Evolutionary conservation across 2,888 invertebrate species (phyloP), one percentile per base, ranked within the genome.

Genomic region (Rhorus exstirpatorius): DNA sequence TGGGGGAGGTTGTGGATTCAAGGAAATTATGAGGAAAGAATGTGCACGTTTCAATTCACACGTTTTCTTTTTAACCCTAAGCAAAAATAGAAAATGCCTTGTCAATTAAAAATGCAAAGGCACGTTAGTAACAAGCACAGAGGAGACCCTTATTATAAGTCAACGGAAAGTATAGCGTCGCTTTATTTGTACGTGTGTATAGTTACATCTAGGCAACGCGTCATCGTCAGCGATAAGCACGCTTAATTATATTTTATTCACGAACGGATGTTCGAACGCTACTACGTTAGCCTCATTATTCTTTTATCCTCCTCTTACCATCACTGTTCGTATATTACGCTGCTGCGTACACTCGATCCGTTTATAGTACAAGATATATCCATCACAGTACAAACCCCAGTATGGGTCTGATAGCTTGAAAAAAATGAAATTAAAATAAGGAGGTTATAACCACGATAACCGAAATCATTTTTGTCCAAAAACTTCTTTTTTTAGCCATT

Each of bases 161-260:
- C n/a, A 1, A n/a, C 3, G 14, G 44, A 44, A 44, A 44, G 12
- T 44, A 44, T 12, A 44, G n/a, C 12, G 12, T 10, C n/a, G 3
- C n/a, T 44, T 1, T n/a, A 12, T n/a, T 12, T 12, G n/a, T 46
- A 26, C 17, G 8, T 19, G 12, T 12, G 35, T 7, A 12, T n/a
- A 21, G 8, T 17, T 31, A 49, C 31, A 17, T 19, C 17, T 38
- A 53, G 14, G 21, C 38, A 55, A 49, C 10, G 53, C 55, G 61
- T 44, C 53, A 63, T 55, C 53, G 49, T 44, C 79, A 68, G 53
- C 68, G 71, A 14, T 46, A 68, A 61, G 65, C 60, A 46, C 26
- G 68, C 61, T 75, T 75, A 63, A 80, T 80, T 75, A 80, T 80
- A 70, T 80, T 75, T 79, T 75, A 80, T 80, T 80, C 70, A 75